Evolutionary conservation across 37 sponge, comb jelly and placozoan genomes (phyloP).

Genomic region (Aphrocallistes beatrix): DNA sequence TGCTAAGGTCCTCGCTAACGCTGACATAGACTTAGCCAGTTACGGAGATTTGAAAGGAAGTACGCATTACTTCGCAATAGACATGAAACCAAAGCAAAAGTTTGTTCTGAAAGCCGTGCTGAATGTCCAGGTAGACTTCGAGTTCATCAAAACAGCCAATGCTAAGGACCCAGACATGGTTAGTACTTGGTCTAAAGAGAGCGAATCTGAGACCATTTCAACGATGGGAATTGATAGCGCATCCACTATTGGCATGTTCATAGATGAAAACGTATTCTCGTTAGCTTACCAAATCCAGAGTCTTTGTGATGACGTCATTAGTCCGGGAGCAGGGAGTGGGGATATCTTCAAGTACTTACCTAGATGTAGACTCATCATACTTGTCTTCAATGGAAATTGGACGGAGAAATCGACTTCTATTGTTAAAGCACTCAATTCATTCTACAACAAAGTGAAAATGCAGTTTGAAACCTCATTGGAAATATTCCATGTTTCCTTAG

Average conservation of each 20-base stretch:
- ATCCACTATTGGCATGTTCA: background rate
- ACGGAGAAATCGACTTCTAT: background rate
- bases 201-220: background rate
- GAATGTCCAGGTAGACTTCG: background rate
- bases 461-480: background rate
- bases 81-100: slow-evolving; percentile 9
- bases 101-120: background rate
- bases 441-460: background rate
- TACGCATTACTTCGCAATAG: background rate
- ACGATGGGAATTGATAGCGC: background rate
- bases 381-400: background rate
- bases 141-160: background rate
- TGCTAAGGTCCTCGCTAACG: background rate
- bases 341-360: slow-evolving; percentile 3
- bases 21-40: background rate
- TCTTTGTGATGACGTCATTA: background rate
- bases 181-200: background rate
- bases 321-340: background rate
- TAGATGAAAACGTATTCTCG: background rate
- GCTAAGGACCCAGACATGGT: background rate
- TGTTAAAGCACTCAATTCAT: background rate
- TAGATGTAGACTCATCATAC: background rate
- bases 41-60: background rate
- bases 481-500: background rate
- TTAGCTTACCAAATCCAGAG: background rate